Evolutionary conservation across 1,140 invertebrate species (phyloP).

Genomic region (Holcopasites calliopsidis): DNA sequence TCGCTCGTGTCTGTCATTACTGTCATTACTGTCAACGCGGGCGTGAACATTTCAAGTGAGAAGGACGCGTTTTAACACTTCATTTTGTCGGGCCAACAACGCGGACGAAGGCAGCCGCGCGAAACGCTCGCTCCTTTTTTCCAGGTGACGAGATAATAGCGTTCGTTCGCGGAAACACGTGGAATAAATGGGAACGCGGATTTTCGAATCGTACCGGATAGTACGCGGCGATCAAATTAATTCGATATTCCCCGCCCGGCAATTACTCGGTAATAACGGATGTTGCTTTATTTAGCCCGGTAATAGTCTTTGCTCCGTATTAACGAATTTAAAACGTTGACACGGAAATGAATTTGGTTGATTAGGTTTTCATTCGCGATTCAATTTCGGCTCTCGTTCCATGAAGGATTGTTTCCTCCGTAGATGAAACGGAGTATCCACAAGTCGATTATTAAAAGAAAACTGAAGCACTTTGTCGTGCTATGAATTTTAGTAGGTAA

Average conservation of each 20-base stretch:
- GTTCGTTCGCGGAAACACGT: not conserved
- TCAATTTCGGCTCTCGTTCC: too few species aligned
- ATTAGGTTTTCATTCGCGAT: not conserved
- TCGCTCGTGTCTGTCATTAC: slow-evolving; percentile 32
- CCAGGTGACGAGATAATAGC: slow-evolving; percentile 14
- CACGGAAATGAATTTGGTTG: not conserved
- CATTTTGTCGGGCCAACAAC: slow-evolving; percentile 4
- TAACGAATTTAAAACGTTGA: not conserved
- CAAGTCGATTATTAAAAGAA: too few species aligned
- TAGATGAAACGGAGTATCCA: too few species aligned
- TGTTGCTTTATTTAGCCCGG: not conserved
- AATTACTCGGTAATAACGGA: not conserved
- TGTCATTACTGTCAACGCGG: slow-evolving; percentile 33
- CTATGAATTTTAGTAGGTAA: too few species aligned
- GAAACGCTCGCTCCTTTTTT: not conserved
- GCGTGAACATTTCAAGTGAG: not conserved
- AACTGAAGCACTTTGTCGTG: too few species aligned
- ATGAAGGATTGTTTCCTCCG: too few species aligned
- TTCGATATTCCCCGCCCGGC: not conserved
- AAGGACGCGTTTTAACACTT: slow-evolving; percentile 34
- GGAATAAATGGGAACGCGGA: slow-evolving; percentile 15
- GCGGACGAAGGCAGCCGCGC: not conserved
- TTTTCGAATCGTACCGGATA: slow-evolving; percentile 7
- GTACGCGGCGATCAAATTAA: not conserved
- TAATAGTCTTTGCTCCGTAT: not conserved